These are phyloP conservation scores for Drosophila dives DNA, from an alignment of 2,888 invertebrate species.

Conservation along the genomic window DNA sequence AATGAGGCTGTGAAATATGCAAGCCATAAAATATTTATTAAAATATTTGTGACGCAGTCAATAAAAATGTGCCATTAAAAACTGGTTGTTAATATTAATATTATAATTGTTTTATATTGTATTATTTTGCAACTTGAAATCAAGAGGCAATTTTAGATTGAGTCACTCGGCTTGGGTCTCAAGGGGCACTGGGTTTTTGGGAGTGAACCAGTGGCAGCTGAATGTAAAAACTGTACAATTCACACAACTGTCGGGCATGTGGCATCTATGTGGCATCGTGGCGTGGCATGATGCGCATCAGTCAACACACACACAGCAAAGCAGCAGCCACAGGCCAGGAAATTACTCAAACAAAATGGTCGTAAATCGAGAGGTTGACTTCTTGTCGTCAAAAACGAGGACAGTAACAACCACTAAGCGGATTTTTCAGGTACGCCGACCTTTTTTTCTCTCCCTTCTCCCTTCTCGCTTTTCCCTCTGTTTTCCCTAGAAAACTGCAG, in stretches of 20 bases:
- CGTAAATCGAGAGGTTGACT: constrained; percentile 84
- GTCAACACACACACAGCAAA: constrained; percentile 40
- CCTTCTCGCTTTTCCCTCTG: constrained; percentile 1
- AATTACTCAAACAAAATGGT: constrained; percentile 83
- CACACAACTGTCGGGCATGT: constrained; percentile 64
- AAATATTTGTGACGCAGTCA: constrained; percentile 12
- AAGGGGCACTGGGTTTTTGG: neutral
- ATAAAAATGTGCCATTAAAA: constrained; percentile 41
- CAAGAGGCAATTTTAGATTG: constrained; percentile 28
- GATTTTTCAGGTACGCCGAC: constrained; percentile 67
- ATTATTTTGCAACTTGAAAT: constrained; percentile 14
- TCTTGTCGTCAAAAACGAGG: constrained; percentile 79
- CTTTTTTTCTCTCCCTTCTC: constrained; percentile 36
- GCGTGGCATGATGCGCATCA: constrained; percentile 51
- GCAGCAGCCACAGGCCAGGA: constrained; percentile 44
- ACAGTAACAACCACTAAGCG: constrained; percentile 73
- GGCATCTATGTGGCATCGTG: constrained; percentile 25
- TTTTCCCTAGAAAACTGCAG: constrained; percentile 63
- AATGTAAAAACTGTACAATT: constrained; percentile 73
- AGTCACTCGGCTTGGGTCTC: constrained; percentile 28
- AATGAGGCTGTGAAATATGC: constrained; percentile 68
- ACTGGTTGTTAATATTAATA: constrained; percentile 17
- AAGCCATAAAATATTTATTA: constrained; percentile 54
- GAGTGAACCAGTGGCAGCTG: constrained; percentile 54
- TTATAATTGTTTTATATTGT: constrained; percentile 13